Evolutionary conservation across 53 echinoderm and acorn worm species (phyloP), one percentile per base, ranked within the genome.

Genomic region (Echinarachnius parma): DNA sequence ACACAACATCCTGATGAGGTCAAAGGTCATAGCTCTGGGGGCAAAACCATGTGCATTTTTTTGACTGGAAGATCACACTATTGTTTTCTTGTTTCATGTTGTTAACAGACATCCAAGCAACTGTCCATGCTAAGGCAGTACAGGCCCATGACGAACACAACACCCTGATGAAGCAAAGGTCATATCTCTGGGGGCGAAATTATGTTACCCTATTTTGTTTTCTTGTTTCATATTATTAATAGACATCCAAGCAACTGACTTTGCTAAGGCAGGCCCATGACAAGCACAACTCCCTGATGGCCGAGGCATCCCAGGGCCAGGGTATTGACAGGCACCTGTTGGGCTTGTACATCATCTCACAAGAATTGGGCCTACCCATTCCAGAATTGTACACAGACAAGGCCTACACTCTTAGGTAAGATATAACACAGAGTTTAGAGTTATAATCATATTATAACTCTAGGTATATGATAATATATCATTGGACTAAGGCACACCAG

Each of bases 241-340:
- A 82, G 82, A 32, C 64, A 30, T 35, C 80, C 13, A 52, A 80
- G 9, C 63, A 76, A 44, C 59, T 47, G 18, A 28, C 65, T 30
- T 62, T 95, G n/a, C 61, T 95, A 37, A 78, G 84, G 53, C 49
- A 26, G 26, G 89, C 95, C 23, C 69, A 86, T 65, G 76, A 58
- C 22, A 87, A 64, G 26, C 90, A 95, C 64, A 62, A 77, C 28
- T 24, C 61, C 21, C 59, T 90, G 46, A 81, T 95, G 87, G 28
- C 59, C 4, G 90, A 90, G 18, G 84, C 87, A 0, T 44, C 48
- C 36, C 59, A 53, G 21, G 95, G 81, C 16, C 71, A 87, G 24
- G 95, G 95, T 2, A 78, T 75, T 53, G 95, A 95, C 53, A 50
- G 95, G 16, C 95, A 95, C 61, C 87, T 95, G 4, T 55, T 95